Evolutionary conservation across 2,113 vertebrate genomes (phyloP).

Genomic region (Pluvianellus socialis): DNA sequence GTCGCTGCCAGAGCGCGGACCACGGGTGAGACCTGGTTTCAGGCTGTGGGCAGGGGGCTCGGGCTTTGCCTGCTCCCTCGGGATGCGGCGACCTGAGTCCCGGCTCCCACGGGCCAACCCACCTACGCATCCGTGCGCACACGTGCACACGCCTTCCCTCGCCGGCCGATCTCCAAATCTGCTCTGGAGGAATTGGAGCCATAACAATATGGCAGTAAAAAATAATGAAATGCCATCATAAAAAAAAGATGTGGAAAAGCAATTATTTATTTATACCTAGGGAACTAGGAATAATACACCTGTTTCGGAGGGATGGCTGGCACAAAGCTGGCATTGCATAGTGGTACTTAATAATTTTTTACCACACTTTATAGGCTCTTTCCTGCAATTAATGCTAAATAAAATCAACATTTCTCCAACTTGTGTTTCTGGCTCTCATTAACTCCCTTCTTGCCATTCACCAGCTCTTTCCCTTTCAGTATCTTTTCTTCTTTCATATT

Average conservation of each 20-base stretch:
- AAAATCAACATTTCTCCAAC: slow-evolving; percentile 76
- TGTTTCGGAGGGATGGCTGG: slow-evolving; percentile 65
- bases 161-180: neutral
- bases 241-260: slow-evolving; percentile 68
- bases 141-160: neutral
- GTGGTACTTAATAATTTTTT: slow-evolving; percentile 71
- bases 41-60: neutral
- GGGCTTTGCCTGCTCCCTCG: neutral
- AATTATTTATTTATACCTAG: slow-evolving; percentile 73
- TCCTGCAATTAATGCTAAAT: slow-evolving; percentile 80
- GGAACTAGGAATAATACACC: slow-evolving; percentile 79
- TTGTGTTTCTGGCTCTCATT: slow-evolving; percentile 54
- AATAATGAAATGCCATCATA: slow-evolving; percentile 75
- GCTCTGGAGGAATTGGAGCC: neutral
- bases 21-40: neutral
- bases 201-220: slow-evolving; percentile 72
- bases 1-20: accelerated
- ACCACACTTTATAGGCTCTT: slow-evolving; percentile 74
- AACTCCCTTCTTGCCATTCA: slow-evolving; percentile 9
- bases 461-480: neutral
- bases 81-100: neutral
- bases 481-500: neutral
- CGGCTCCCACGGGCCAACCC: neutral
- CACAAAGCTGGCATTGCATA: slow-evolving; percentile 74
- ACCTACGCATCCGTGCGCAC: accelerated